Evolutionary conservation across 2,888 invertebrate species (phyloP).

Genomic region (Ommatoiulus sabulosus): DNA sequence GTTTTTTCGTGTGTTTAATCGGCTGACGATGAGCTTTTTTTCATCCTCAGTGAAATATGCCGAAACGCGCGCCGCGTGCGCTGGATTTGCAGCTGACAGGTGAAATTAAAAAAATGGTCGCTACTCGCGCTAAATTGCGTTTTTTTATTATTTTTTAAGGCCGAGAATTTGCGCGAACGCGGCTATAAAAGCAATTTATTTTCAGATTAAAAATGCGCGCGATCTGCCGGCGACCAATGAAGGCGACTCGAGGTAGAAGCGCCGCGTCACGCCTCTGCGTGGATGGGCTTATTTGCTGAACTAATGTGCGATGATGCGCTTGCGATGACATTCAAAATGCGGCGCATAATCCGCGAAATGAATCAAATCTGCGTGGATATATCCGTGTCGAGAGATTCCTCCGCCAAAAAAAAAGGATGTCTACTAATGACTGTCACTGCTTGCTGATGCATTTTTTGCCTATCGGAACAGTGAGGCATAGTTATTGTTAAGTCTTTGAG

Average conservation of each 20-base stretch:
- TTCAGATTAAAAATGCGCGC: conserved; percentile 11
- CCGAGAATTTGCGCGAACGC: background rate
- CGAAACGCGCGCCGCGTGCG: background rate
- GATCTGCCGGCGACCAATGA: background rate
- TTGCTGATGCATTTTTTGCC: background rate
- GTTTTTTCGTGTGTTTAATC: conserved; percentile 3
- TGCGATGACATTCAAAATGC: conserved; percentile 36
- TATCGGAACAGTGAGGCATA: background rate
- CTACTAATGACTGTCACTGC: background rate
- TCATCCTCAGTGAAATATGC: background rate
- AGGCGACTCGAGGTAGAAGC: background rate
- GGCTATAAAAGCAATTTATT: conserved; percentile 36
- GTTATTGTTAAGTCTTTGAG: too few species aligned
- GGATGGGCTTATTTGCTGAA: conserved; percentile 14
- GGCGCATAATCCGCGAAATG: background rate
- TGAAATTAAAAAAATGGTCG: background rate
- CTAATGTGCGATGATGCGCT: conserved; percentile 14
- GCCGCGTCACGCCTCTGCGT: background rate
- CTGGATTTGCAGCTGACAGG: conserved; percentile 14
- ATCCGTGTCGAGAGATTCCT: background rate
- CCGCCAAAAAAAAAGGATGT: background rate
- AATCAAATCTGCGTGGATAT: background rate
- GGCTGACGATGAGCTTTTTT: background rate
- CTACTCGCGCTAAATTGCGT: conserved; percentile 9
- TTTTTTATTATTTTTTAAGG: background rate